A percentile compares a stretch with the other conserved stretches of the same genome.
phyloP scores from a whole-genome alignment of 2,797 vertebrate species.

The Hoplostethus mediterraneus region DNA sequence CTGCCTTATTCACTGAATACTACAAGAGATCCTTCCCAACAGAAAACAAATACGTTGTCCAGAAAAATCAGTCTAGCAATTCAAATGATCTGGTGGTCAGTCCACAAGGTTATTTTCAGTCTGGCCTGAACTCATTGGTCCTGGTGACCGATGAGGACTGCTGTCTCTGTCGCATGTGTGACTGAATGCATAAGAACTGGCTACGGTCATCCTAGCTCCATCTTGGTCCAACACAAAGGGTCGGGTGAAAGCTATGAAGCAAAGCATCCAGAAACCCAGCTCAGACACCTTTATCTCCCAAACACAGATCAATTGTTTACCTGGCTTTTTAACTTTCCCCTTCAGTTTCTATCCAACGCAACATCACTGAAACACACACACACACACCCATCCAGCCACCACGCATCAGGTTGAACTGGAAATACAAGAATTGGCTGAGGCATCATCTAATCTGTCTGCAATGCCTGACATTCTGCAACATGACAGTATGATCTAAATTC shows the following conservation, averaged over 20 bases:
- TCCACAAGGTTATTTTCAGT: neutral
- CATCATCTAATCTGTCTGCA: neutral
- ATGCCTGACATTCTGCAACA: neutral
- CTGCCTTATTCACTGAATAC: slow-evolving; percentile 6
- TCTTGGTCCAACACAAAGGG: too few species aligned
- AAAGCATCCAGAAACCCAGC: too few species aligned
- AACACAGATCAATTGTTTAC: too few species aligned
- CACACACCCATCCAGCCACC: neutral
- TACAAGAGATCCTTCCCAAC: neutral
- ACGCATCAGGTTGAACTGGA: neutral
- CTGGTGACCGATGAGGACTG: too few species aligned
- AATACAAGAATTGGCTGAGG: neutral
- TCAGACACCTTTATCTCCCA: too few species aligned
- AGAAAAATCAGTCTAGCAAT: neutral
- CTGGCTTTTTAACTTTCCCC: too few species aligned
- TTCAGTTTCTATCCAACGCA: too few species aligned
- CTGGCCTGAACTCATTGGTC: too few species aligned
- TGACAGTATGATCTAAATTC: neutral
- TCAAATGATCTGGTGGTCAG: neutral
- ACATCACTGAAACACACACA: too few species aligned
- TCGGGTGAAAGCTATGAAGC: too few species aligned
- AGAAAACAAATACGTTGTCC: neutral
- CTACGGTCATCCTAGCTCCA: too few species aligned
- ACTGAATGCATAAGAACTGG: neutral
- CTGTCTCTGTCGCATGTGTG: too few species aligned